Evolutionary conservation across 2,888 invertebrate genomes (phyloP).

Genomic region (Lottia gigantea): DNA sequence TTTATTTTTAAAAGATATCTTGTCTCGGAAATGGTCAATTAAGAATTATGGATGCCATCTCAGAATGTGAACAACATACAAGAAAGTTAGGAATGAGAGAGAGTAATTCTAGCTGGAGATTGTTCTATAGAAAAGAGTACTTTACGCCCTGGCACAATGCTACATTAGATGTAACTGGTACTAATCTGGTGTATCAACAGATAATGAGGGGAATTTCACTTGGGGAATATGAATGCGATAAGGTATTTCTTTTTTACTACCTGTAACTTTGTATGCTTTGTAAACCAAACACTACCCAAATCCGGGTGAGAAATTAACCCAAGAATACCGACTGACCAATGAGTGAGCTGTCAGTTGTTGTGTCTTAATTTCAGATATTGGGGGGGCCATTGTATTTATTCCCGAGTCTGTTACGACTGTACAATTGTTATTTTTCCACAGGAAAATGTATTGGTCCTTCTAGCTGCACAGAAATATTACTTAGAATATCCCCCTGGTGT

Average conservation of each 20-base stretch:
- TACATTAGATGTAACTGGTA: conserved; percentile 37
- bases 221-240: conserved; percentile 55
- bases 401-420: too few relatives aligned
- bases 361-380: background rate
- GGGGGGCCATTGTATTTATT: too few relatives aligned
- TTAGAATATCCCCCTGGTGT: conserved; percentile 41
- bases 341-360: too few relatives aligned
- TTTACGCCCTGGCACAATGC: conserved; percentile 55
- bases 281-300: too few relatives aligned
- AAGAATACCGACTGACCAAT: too few relatives aligned
- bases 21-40: conserved; percentile 57
- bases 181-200: conserved; percentile 56
- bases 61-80: conserved; percentile 58
- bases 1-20: conserved; percentile 45
- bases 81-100: conserved; percentile 54
- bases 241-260: conserved; percentile 31
- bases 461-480: conserved; percentile 54
- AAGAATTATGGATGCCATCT: conserved; percentile 57
- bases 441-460: conserved; percentile 49
- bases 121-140: conserved; percentile 58
- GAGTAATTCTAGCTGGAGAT: conserved; percentile 54
- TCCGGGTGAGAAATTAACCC: too few relatives aligned
- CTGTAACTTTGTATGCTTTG: too few relatives aligned
- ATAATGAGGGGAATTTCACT: conserved; percentile 56
- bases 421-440: conserved; percentile 27